These are phyloP conservation scores for Melanotaenia duboulayi DNA, from an alignment of 2,113 vertebrate species.

Conservation along the genomic window DNA sequence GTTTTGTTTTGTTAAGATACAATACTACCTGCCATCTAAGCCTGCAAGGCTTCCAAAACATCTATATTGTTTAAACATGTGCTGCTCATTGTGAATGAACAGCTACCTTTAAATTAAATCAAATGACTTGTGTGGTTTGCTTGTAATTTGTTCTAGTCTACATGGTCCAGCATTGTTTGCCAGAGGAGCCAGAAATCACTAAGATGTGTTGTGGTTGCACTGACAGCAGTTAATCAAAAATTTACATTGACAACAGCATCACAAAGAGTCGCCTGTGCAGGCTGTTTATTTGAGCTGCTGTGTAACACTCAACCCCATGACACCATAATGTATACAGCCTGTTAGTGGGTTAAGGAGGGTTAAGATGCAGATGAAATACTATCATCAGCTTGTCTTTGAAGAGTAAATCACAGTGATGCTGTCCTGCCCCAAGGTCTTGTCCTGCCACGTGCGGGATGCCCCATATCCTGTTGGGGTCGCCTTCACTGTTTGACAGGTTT, in stretches of 20 bases:
- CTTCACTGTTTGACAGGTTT: slow-evolving; percentile 81
- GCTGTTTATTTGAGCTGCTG: slow-evolving; percentile 79
- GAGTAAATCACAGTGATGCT: slow-evolving; percentile 73
- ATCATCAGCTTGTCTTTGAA: slow-evolving; percentile 77
- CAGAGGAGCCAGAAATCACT: slow-evolving; percentile 2
- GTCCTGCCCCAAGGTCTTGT: slow-evolving; percentile 70
- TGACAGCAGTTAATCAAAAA: slow-evolving; percentile 46
- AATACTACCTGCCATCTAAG: no score
- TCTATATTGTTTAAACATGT: not conserved
- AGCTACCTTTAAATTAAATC: slow-evolving; percentile 2
- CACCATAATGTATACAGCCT: slow-evolving; percentile 73
- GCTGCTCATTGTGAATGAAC: not conserved
- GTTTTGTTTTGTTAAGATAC: no score
- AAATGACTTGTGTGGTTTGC: not conserved
- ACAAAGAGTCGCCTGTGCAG: slow-evolving; percentile 51
- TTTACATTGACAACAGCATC: slow-evolving; percentile 38
- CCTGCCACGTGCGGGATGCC: slow-evolving; percentile 73
- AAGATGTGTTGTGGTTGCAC: slow-evolving; percentile 15
- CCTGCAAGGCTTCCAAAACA: no score
- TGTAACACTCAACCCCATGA: slow-evolving; percentile 69
- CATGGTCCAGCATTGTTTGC: slow-evolving; percentile 9
- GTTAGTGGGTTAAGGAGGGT: slow-evolving; percentile 75
- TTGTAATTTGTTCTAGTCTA: slow-evolving; percentile 11
- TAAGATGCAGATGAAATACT: slow-evolving; percentile 79
- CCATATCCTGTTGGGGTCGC: slow-evolving; percentile 71